Conservation (phyloP, 2,113 vertebrate species). For the Onychostruthus taczanowskii region DNA sequence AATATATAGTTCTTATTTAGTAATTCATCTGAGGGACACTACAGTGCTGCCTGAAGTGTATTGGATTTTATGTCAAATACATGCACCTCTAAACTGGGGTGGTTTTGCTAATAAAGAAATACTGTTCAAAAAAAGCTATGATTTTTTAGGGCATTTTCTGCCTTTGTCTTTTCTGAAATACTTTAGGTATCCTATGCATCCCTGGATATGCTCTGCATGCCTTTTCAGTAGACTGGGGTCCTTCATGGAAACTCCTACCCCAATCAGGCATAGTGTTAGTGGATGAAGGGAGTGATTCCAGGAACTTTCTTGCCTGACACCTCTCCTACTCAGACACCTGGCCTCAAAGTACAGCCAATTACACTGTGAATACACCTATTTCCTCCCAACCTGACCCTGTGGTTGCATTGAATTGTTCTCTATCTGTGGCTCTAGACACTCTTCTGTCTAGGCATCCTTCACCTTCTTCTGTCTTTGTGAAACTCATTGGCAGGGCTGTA, state of each 20-base stretch:
- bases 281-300: background rate
- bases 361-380: background rate
- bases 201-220: background rate
- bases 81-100: rapidly evolving
- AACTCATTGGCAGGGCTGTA: background rate
- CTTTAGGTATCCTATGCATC: background rate
- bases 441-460: background rate
- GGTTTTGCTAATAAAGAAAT: background rate
- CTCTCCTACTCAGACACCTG: background rate
- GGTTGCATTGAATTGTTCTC: background rate
- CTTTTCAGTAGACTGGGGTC: rapidly evolving
- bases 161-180: background rate
- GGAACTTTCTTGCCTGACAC: background rate
- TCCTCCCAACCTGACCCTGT: background rate
- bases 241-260: background rate
- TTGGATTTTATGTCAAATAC: background rate
- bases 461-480: background rate
- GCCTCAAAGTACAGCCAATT: background rate
- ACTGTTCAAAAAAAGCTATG: background rate
- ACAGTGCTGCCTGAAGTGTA: background rate
- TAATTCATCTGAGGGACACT: background rate
- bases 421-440: background rate
- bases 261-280: too few species aligned
- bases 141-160: background rate
- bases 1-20: background rate